Percentiles rank a stretch among this genome's conserved stretches.
These are phyloP conservation scores for Drosophila mauritiana DNA, from an alignment of 1,140 invertebrate genomes.

Conservation along the genomic window DNA sequence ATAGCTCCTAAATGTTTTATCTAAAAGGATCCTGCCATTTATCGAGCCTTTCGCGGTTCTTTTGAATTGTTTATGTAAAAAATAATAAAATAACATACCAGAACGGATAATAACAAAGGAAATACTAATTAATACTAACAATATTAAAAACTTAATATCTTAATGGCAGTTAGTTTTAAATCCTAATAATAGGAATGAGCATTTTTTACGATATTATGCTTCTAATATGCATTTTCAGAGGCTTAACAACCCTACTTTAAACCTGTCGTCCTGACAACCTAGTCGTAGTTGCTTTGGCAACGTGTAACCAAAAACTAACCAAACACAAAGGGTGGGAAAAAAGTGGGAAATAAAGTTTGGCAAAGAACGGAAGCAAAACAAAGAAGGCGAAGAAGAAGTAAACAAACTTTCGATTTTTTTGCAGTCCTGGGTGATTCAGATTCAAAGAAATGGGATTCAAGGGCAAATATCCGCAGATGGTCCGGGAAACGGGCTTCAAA, in stretches of 20 bases:
- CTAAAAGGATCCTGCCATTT: neutral
- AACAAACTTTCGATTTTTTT: slow-evolving; percentile 56
- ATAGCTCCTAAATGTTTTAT: neutral
- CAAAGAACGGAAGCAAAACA: slow-evolving; percentile 43
- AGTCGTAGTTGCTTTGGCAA: slow-evolving; percentile 12
- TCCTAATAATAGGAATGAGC: too few species aligned
- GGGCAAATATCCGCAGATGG: slow-evolving; percentile 72
- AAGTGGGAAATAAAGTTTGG: slow-evolving; percentile 22
- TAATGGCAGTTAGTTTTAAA: neutral
- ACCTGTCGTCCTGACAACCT: slow-evolving; percentile 18
- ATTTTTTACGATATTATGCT: too few species aligned
- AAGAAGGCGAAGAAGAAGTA: slow-evolving; percentile 28
- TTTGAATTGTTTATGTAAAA: neutral
- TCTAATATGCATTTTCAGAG: neutral
- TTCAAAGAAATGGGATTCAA: slow-evolving; percentile 58
- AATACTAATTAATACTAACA: neutral
- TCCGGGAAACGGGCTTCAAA: slow-evolving; percentile 74
- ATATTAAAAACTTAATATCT: neutral
- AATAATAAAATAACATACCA: too few species aligned
- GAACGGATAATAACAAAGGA: too few species aligned
- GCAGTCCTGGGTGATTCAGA: slow-evolving; percentile 4
- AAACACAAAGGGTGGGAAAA: slow-evolving; percentile 26
- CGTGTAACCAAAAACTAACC: slow-evolving; percentile 35
- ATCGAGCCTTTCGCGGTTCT: neutral
- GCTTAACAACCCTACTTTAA: slow-evolving; percentile 8